Evolutionary conservation across 2,797 vertebrate species (phyloP).

Genomic region (Taeniopygia guttata): DNA sequence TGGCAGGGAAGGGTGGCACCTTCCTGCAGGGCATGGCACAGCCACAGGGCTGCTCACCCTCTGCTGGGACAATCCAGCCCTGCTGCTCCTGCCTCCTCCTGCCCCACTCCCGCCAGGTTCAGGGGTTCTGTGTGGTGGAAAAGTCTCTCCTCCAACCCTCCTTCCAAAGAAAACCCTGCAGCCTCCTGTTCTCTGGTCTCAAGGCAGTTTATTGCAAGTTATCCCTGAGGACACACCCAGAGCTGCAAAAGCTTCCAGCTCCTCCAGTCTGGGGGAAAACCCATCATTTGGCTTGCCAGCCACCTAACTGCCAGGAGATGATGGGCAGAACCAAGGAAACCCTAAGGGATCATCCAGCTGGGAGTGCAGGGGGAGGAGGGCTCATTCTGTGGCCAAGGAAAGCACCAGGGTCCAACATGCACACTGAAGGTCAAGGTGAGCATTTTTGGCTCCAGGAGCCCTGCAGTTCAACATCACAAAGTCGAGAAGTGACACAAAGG

Average conservation of each 20-base stretch:
- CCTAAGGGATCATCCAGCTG: fast-evolving
- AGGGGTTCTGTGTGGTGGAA: too few relatives aligned
- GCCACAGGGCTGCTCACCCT: neutral
- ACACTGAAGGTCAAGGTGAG: neutral
- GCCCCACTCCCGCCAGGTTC: neutral
- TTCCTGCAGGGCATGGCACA: neutral
- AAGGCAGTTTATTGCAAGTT: too few relatives aligned
- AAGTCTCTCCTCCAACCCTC: too few relatives aligned
- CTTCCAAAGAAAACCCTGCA: too few relatives aligned
- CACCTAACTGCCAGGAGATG: neutral
- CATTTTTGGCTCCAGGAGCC: neutral
- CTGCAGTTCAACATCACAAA: neutral
- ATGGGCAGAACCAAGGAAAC: neutral
- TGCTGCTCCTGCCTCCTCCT: neutral
- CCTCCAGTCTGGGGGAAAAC: fast-evolving
- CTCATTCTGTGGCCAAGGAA: fast-evolving
- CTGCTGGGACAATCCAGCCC: neutral
- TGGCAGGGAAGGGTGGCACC: neutral
- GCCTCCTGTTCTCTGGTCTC: too few relatives aligned
- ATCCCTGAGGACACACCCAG: fast-evolving
- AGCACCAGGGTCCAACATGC: fast-evolving
- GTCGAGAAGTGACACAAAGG: neutral
- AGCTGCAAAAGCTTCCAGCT: neutral
- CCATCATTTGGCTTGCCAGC: neutral
- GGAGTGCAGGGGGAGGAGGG: fast-evolving